Evolutionary conservation across 2,888 invertebrate genomes (phyloP), one percentile per base, ranked within the genome.

Genomic region (Micoletzkya japonica): DNA sequence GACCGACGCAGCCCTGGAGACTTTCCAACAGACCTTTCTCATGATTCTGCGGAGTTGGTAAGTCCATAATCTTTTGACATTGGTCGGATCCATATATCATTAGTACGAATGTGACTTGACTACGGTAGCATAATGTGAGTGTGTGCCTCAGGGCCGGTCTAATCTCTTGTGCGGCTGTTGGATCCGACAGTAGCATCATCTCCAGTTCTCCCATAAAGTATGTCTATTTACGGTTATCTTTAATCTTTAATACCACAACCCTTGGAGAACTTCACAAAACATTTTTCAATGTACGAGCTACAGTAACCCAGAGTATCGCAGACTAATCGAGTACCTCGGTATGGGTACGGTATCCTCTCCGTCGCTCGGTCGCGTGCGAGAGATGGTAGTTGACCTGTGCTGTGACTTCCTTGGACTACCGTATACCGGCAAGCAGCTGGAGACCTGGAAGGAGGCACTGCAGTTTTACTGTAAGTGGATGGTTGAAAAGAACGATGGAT

Each of bases 161-260:
- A 93, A 73, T 88, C 90, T 94, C 79, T 24, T 81, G 80, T 58
- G 74, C 78, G 14, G 76, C 80, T 1, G 75, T 78, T 0, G 58
- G 58, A 17, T 6, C 68, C 7, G 79, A 77, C 24, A 76, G 73
- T 30, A 73, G 72, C 58, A 72, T 80, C 28, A 72, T 76, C 2
- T 64, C 76, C 14, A 74, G 78, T 24, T 82, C 82, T 7, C 83
- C 83, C 14, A 71, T 83, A 37, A 70, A 70, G 68, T 66, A 37
- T 28, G 20, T 54, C 7, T 54, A 24, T 54, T 54, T 54, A 7
- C 54, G 24, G 10, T 44, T 20, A 44, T 44, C 10, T 44, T 14
- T 44, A 44, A 14, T 44, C 20, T 14, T 44, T 44, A 14, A 44
- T 44, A 44, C 20, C n/a, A n/a, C n/a, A n/a, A n/a, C n/a, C n/a